Evolutionary conservation across 1,140 invertebrate genomes (phyloP).

Genomic region (Homarus americanus): DNA sequence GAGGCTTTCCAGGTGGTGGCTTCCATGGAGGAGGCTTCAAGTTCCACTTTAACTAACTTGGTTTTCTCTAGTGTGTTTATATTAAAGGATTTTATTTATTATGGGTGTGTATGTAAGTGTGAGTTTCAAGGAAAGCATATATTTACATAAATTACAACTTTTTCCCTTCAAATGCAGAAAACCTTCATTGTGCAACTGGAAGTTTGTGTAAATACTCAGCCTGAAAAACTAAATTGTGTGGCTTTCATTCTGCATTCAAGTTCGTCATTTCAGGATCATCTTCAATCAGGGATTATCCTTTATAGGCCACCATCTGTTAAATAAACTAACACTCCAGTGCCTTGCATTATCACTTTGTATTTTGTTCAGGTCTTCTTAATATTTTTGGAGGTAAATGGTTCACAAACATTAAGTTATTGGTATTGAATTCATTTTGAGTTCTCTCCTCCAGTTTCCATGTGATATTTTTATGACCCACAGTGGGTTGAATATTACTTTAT

Average conservation of each 20-base stretch:
- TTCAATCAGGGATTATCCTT: slow-evolving; percentile 39
- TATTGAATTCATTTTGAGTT: not conserved
- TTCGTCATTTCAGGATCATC: slow-evolving; percentile 28
- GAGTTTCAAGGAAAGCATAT: slow-evolving; percentile 18
- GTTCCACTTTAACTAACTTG: slow-evolving; percentile 88
- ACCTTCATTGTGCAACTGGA: not conserved
- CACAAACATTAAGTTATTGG: not conserved
- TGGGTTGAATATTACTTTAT: slow-evolving; percentile 13
- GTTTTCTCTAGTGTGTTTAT: slow-evolving; percentile 6
- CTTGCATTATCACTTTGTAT: slow-evolving; percentile 25
- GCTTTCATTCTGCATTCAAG: slow-evolving; percentile 17
- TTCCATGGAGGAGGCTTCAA: slow-evolving; percentile 86
- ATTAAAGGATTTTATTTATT: slow-evolving; percentile 50
- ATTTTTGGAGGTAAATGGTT: not conserved
- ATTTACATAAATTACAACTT: not conserved
- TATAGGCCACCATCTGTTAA: slow-evolving; percentile 16
- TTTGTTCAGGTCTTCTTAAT: not conserved
- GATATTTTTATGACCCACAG: slow-evolving; percentile 4
- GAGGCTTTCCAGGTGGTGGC: slow-evolving; percentile 78
- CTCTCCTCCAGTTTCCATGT: not conserved
- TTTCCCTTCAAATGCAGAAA: not conserved
- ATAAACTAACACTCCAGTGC: slow-evolving; percentile 45
- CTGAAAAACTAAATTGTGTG: not conserved
- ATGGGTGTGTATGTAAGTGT: slow-evolving; percentile 45
- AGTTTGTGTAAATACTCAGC: slow-evolving; percentile 12